Percentiles rank a stretch among this genome's conserved stretches.
Evolutionary conservation across 2,888 invertebrate species (phyloP).

Genomic region (Orthosia gracilis): DNA sequence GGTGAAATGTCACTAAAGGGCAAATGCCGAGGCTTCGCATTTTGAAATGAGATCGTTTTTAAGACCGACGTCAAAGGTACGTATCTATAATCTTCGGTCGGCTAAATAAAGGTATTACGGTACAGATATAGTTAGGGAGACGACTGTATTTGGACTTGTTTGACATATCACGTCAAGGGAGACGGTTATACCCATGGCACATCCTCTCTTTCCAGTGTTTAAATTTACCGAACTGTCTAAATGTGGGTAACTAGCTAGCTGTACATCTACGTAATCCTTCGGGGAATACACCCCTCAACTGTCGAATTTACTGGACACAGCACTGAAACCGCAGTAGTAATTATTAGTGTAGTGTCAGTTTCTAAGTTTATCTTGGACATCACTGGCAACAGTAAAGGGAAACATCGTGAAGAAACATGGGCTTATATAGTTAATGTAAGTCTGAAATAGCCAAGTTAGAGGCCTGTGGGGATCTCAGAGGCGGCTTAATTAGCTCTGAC

Average conservation of each 20-base stretch:
- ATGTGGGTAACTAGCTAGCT: too few species aligned
- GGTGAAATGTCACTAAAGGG: conserved; percentile 61
- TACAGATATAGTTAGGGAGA: neutral
- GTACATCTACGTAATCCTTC: too few species aligned
- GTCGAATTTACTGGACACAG: neutral
- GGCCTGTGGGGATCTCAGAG: too few species aligned
- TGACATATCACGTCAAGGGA: conserved; percentile 35
- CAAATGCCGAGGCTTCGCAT: conserved; percentile 47
- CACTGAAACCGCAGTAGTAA: neutral
- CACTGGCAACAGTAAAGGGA: too few species aligned
- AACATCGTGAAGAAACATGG: too few species aligned
- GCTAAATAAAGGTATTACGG: conserved; percentile 13
- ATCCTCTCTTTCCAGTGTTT: neutral
- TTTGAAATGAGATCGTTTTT: conserved; percentile 39
- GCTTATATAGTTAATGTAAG: too few species aligned
- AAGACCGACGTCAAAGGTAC: neutral
- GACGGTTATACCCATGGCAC: conserved; percentile 6
- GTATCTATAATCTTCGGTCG: conserved; percentile 41
- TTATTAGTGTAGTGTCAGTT: neutral
- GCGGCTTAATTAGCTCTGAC: too few species aligned
- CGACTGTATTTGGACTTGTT: conserved; percentile 5
- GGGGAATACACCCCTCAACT: too few species aligned
- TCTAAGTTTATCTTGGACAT: too few species aligned
- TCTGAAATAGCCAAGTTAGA: too few species aligned
- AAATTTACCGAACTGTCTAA: neutral